Base-by-base conservation (phyloP, 1,140 invertebrate genomes). In the Drosophila ercepeae region DNA sequence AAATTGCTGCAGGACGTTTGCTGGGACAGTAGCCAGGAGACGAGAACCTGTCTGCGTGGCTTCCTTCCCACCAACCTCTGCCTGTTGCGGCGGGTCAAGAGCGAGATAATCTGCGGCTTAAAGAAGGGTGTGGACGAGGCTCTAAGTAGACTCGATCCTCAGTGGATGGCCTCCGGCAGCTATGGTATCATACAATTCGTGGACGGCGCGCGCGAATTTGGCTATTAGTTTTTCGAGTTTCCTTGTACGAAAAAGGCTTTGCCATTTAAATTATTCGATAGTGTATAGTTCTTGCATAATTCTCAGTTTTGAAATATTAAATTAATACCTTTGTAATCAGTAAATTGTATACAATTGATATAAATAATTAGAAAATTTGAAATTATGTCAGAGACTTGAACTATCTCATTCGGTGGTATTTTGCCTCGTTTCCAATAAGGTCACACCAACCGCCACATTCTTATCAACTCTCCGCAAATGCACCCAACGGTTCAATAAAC, bases 1-100 rank as follows among this genome's bases (percentile, higher is more conserved):
- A 99, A 99, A 93, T 92, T 99, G 19, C 91, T 98, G 11, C 96
- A 95, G 0, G 99, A 99, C 90, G 93, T 95, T 19, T 95, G 96
- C 73, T 99, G 98, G 96, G 92, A 94, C 9, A 92, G 94, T 1
- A 94, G 93, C 0, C 95, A 94, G 1, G 90, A 93, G 3, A 96
- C 98, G 75, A 90, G 92, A 27, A 73, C 91, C 13, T 94, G 95
- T 45, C 88, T 99, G 4, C 92, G 94, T 82, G 96, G 95, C 18
- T 99, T 99, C 90, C 91, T 92, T 36, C 98, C 98, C 7, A 94
- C 95, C 6, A 95, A 95, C 51, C 78, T 99, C 0, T 93, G 97
- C 50, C 92, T 95, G 11, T 82, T 99, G 7, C 93, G 99, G 54
- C 98, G 98, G 0, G 86, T 98, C 2, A 99, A 99, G 92, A 94